Evolutionary conservation across 1,140 invertebrate species (phyloP).

Genomic region (Alviniconcha marisindica): DNA sequence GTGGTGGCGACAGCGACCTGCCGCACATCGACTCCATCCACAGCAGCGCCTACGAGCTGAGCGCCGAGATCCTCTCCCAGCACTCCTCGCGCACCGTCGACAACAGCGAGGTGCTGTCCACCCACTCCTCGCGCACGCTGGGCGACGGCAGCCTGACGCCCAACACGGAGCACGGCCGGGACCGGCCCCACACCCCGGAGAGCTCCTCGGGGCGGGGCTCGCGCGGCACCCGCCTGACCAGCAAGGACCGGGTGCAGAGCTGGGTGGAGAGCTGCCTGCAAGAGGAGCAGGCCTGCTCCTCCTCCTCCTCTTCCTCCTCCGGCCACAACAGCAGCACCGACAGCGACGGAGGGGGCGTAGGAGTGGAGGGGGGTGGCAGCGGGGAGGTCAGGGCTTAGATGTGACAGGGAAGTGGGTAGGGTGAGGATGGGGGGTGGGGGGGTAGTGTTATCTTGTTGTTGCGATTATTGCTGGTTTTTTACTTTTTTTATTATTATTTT

Average conservation of each 20-base stretch:
- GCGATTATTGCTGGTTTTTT: not conserved
- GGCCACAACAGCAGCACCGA: constrained; percentile 24
- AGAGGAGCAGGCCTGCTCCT: not conserved
- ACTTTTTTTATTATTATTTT: not conserved
- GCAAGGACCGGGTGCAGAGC: constrained; percentile 31
- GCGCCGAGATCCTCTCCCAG: constrained; percentile 70
- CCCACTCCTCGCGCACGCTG: constrained; percentile 65
- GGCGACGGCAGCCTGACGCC: constrained; percentile 56
- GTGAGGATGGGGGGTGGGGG: no score
- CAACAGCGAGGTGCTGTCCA: constrained; percentile 66
- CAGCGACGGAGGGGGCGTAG: constrained; percentile 33
- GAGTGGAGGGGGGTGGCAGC: not conserved
- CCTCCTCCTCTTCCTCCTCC: no score
- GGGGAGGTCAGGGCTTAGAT: constrained; percentile 38
- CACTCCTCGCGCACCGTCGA: constrained; percentile 66
- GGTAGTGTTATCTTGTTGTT: no score
- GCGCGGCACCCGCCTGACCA: constrained; percentile 31
- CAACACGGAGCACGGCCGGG: not conserved
- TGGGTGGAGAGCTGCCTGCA: constrained; percentile 39
- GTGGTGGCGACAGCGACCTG: constrained; percentile 31
- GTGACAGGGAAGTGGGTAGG: no score
- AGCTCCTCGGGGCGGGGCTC: not conserved
- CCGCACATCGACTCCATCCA: constrained; percentile 74
- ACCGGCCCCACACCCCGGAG: not conserved
- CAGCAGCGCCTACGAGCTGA: constrained; percentile 59